These are phyloP conservation scores for Melanotaenia duboulayi DNA, from an alignment of 2,113 vertebrate genomes.

Conservation along the genomic window DNA sequence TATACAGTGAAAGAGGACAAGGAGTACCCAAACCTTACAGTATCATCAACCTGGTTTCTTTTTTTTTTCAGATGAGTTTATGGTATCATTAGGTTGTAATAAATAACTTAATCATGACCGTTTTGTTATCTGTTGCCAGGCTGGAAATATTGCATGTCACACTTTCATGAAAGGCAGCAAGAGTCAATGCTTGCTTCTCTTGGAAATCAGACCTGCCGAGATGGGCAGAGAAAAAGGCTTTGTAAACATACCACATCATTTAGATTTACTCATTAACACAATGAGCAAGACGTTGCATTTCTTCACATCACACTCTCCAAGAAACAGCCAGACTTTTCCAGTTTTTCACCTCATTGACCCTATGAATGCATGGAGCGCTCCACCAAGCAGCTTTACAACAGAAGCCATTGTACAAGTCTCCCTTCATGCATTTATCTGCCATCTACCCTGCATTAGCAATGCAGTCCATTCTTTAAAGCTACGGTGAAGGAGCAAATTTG, in stretches of 20 bases:
- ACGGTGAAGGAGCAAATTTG: conserved; percentile 64
- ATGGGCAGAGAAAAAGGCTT: conserved; percentile 57
- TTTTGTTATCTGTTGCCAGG: conserved; percentile 59
- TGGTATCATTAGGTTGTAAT: conserved; percentile 70
- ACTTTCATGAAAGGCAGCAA: conserved; percentile 68
- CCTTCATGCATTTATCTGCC: conserved; percentile 70
- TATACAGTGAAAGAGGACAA: conserved; percentile 64
- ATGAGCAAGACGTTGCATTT: conserved; percentile 54
- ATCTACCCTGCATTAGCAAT: conserved; percentile 69
- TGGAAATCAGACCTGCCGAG: conserved; percentile 27
- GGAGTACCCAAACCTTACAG: conserved; percentile 38
- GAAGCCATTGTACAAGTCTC: conserved; percentile 72
- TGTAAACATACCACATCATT: conserved; percentile 73
- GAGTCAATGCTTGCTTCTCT: conserved; percentile 53
- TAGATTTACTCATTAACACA: conserved; percentile 60
- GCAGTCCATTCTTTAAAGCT: conserved; percentile 64
- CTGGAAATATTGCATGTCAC: conserved; percentile 55
- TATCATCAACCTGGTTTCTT: conserved; percentile 48
- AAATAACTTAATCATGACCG: conserved; percentile 69
- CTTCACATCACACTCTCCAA: conserved; percentile 57
- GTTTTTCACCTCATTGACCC: conserved; percentile 69
- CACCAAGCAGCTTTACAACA: conserved; percentile 61
- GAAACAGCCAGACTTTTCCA: conserved; percentile 53
- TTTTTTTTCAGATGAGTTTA: conserved; percentile 21
- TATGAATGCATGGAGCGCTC: conserved; percentile 61